phyloP scores from a whole-genome alignment of 2,113 vertebrate genomes.

The Rhodinocichla rosea region DNA sequence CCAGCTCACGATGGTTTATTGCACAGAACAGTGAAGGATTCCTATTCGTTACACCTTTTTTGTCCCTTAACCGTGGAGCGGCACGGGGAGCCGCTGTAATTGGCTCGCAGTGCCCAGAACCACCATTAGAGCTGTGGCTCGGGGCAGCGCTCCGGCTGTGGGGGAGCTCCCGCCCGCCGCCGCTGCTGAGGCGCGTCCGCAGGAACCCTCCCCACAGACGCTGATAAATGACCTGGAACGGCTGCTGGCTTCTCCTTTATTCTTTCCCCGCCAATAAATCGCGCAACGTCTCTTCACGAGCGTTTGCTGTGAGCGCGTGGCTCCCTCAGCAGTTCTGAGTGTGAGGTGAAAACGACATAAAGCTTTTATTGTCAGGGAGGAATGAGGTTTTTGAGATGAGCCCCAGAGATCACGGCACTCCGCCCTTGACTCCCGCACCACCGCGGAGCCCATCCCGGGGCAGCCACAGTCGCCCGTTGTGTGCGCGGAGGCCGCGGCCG shows the following conservation, averaged over 20 bases:
- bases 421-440: background rate
- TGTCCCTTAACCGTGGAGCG: background rate
- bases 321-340: background rate
- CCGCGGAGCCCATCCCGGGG: accelerated
- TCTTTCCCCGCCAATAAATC: background rate
- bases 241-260: background rate
- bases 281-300: background rate
- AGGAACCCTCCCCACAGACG: background rate
- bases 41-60: background rate
- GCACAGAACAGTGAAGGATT: background rate
- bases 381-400: accelerated
- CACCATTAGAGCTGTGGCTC: accelerated
- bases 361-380: background rate
- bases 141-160: accelerated
- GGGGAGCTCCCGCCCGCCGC: accelerated
- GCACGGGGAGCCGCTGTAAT: background rate
- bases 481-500: accelerated
- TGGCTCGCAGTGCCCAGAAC: accelerated
- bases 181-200: background rate
- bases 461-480: accelerated
- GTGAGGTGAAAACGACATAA: background rate
- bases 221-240: background rate
- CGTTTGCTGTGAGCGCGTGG: accelerated
- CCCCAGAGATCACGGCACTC: accelerated
- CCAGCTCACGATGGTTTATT: background rate